Percentiles rank a stretch among this genome's conserved stretches.
These are phyloP conservation scores for Asarcornis scutulata DNA, from an alignment of 2,113 vertebrate species.

Conservation along the genomic window DNA sequence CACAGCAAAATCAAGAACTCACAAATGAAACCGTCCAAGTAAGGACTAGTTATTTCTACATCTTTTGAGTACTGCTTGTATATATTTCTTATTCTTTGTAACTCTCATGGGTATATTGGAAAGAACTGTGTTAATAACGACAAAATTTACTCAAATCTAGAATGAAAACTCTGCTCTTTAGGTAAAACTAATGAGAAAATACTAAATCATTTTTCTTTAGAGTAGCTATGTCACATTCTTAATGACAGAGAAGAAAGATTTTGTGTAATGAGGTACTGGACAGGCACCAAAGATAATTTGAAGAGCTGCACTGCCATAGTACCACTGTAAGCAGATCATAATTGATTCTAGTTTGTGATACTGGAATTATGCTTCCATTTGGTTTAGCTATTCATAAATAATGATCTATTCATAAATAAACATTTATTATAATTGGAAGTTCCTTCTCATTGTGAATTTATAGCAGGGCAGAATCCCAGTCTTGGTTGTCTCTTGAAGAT, in stretches of 20 bases:
- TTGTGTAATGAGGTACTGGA: neutral
- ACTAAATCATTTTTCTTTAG: neutral
- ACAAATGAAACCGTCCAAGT: neutral
- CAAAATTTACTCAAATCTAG: neutral
- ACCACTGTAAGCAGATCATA: fast-evolving
- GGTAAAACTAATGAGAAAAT: neutral
- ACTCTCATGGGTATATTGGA: neutral
- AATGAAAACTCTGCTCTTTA: neutral
- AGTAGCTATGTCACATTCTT: neutral
- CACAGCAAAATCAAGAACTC: neutral
- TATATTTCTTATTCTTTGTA: neutral
- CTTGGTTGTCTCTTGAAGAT: neutral
- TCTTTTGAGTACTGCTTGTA: neutral
- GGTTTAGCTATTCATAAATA: neutral
- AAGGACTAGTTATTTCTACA: neutral
- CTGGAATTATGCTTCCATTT: neutral
- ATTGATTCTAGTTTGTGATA: neutral
- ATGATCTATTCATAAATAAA: neutral
- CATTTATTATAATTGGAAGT: neutral
- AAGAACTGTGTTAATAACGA: neutral
- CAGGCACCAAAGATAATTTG: neutral
- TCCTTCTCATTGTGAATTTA: neutral
- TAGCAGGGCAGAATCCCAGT: neutral
- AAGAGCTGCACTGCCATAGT: neutral
- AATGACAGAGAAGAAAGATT: neutral